These are phyloP conservation scores for Marmota monax DNA, from an alignment of 2,113 vertebrate genomes.

Conservation along the genomic window DNA sequence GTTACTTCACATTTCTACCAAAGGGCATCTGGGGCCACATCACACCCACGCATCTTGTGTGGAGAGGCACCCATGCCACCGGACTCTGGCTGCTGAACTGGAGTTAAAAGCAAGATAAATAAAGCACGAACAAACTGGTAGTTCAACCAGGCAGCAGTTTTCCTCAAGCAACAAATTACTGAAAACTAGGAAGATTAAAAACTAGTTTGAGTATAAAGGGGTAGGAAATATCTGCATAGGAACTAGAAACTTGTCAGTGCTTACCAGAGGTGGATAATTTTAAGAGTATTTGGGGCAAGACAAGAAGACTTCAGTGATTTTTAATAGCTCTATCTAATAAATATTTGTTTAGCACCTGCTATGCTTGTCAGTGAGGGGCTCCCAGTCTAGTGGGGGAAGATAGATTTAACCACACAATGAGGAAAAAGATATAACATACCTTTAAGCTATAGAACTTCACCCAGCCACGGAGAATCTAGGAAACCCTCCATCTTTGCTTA, in stretches of 20 bases:
- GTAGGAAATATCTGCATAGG: not conserved
- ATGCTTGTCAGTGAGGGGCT: not conserved
- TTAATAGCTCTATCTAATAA: not conserved
- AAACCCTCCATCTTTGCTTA: not conserved
- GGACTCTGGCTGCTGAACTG: not conserved
- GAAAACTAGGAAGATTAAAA: not conserved
- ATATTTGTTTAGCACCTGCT: not conserved
- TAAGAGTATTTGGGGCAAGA: not conserved
- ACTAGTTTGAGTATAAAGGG: not conserved
- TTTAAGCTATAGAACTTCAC: not conserved
- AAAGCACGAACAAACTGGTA: not conserved
- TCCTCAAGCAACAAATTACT: not conserved
- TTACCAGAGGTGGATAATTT: not conserved
- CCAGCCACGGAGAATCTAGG: not conserved
- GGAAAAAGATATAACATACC: not conserved
- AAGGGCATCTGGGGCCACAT: not conserved
- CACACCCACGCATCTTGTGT: not conserved
- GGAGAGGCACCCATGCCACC: rapidly evolving
- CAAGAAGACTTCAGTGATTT: not conserved
- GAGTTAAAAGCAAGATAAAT: not conserved
- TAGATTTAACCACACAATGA: not conserved
- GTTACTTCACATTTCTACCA: not conserved
- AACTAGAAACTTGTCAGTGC: not conserved
- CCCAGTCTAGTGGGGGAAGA: not conserved
- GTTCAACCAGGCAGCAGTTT: not conserved